These are phyloP conservation scores for Drosophila yakuba DNA, from an alignment of 1,140 invertebrate genomes.

Conservation along the genomic window DNA sequence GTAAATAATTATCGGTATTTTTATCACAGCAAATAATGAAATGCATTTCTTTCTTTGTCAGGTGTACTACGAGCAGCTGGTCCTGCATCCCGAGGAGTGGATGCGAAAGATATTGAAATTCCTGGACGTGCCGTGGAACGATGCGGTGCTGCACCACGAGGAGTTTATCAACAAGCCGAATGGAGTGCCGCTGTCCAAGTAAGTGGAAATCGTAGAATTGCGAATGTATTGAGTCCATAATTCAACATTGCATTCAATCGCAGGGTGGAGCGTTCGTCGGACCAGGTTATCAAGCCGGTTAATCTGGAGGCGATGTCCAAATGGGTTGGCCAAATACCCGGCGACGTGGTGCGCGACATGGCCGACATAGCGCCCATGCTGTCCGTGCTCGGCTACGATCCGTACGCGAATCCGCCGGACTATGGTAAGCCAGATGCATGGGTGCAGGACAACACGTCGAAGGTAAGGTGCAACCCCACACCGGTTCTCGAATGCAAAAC, in stretches of 20 bases:
- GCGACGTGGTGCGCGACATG: slow-evolving; percentile 96
- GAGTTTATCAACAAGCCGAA: slow-evolving; percentile 98
- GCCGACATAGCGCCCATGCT: slow-evolving; percentile 96
- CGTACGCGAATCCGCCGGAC: slow-evolving; percentile 95
- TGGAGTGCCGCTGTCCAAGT: slow-evolving; percentile 97
- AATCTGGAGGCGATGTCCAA: slow-evolving; percentile 98
- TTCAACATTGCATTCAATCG: not conserved
- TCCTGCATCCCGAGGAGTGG: slow-evolving; percentile 95
- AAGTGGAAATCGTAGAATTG: slow-evolving; percentile 78
- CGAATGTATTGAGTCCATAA: not conserved
- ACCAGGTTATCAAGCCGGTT: slow-evolving; percentile 99
- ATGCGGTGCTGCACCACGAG: slow-evolving; percentile 98
- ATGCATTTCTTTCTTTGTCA: slow-evolving; percentile 30
- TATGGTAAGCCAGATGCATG: slow-evolving; percentile 95
- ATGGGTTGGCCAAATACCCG: slow-evolving; percentile 97
- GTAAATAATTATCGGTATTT: not conserved
- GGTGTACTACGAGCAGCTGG: slow-evolving; percentile 98
- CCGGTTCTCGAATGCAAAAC: slow-evolving; percentile 40
- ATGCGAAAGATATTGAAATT: slow-evolving; percentile 96
- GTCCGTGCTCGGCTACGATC: slow-evolving; percentile 96
- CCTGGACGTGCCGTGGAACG: slow-evolving; percentile 97
- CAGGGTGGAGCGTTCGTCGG: slow-evolving; percentile 98
- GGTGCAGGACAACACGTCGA: slow-evolving; percentile 92
- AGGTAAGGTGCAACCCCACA: slow-evolving; percentile 79
- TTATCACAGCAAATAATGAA: not conserved